Base-by-base conservation (phyloP, 2,888 invertebrate genomes). In the Eupsilia transversa region DNA sequence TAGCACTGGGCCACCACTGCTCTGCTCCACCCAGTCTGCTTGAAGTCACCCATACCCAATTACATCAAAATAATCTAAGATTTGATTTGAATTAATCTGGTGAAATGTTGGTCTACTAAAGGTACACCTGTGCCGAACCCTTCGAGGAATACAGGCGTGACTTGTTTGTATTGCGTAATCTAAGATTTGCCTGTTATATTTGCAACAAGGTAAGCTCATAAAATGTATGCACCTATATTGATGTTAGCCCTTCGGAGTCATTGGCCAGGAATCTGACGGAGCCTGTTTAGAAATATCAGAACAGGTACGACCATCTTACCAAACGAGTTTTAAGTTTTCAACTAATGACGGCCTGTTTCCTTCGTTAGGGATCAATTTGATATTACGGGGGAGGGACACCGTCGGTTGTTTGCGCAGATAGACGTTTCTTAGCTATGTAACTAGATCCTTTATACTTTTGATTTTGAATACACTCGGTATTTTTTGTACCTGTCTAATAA, bases 271-370 rank as follows among this genome's bases (percentile, higher is more conserved):
- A 77, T 43, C 57, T 52, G 56, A 43, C 30, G 35, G 14, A 81
- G 35, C 76, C 43, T 38, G 76, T 77, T 59, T 59, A 52, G 12
- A 35, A 64, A 81, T 64, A 64, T 54, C 43, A 38, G 52, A 75
- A 59, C 81, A 27, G n/a, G 77, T 75, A 75, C 7, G 30, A 73
- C 20, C 41, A 63, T 46, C 46, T 76, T 41, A 23, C 23, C 46
- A 38, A 75, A 46, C 59, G 14, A 65, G 81, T 81, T 75, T 56
- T 41, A 33, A 23, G 30, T 54, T 52, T 49, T 38, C 57, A 64
- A 38, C 20, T 74, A 75, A 59, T 74, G 43, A 74, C 49, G 74
- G 59, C 63, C 46, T 20, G 61, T 56, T 49, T 43, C 46, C 49
- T 33, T 3, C 10, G 52, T 46, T 43, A 63, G 10, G 56, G 49